Evolutionary conservation across 2,888 invertebrate genomes (phyloP).

Genomic region (Chrysodeixis includens): DNA sequence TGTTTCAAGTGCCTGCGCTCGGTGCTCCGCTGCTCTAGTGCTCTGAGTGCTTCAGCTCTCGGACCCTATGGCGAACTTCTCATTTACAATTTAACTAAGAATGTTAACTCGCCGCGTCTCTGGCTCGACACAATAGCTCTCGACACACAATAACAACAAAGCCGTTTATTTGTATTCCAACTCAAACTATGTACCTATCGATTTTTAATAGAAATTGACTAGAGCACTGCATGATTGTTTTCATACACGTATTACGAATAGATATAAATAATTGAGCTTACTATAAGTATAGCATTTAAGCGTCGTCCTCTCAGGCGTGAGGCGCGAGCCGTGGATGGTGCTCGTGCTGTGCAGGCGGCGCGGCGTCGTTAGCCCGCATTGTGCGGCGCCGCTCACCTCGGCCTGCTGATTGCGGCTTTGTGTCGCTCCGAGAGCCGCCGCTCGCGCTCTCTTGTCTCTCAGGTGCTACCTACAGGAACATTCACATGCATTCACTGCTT

Average conservation of each 20-base stretch:
- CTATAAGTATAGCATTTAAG: not conserved
- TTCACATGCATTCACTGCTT: too few relatives aligned
- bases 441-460: not conserved
- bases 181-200: constrained; percentile 9
- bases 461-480: not conserved
- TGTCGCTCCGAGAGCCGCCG: not conserved
- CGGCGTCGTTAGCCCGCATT: not conserved
- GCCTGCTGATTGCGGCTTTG: not conserved
- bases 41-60: constrained; percentile 19
- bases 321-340: too few relatives aligned
- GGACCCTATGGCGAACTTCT: constrained; percentile 22
- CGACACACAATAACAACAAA: constrained; percentile 31
- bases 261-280: too few relatives aligned
- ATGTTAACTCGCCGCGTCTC: constrained; percentile 8
- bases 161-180: too few relatives aligned
- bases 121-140: constrained; percentile 13
- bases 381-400: not conserved
- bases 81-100: constrained; percentile 38
- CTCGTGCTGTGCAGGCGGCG: not conserved
- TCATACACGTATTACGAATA: not conserved
- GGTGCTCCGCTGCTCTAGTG: not conserved
- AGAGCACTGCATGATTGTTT: not conserved
- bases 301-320: too few relatives aligned
- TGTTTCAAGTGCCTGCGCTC: constrained; percentile 22
- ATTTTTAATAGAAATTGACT: not conserved